A percentile compares a stretch with the other conserved stretches of the same genome.
These are phyloP conservation scores for Pollenia amentaria DNA, from an alignment of 2,888 invertebrate species.

Conservation along the genomic window DNA sequence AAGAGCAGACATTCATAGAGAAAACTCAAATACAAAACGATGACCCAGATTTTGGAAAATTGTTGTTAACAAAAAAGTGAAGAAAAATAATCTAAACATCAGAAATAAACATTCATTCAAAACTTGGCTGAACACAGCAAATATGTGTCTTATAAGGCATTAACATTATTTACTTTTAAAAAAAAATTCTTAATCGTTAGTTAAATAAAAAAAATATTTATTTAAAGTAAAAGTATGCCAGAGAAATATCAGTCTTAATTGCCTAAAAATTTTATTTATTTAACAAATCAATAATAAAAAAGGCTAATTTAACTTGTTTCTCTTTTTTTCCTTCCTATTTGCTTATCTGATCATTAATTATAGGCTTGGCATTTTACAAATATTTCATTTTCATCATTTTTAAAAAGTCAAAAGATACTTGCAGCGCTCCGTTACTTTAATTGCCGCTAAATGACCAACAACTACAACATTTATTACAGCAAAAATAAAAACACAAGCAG, in stretches of 20 bases:
- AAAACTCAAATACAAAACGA: slow-evolving; percentile 6
- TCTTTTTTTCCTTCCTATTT: not conserved
- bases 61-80: slow-evolving; percentile 2
- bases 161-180: no score
- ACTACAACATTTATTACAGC: not conserved
- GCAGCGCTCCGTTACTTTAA: slow-evolving; percentile 2
- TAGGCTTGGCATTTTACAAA: slow-evolving; percentile 56
- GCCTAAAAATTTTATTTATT: not conserved
- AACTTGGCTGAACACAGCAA: not conserved
- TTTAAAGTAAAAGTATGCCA: not conserved
- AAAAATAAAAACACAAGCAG: not conserved
- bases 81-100: not conserved
- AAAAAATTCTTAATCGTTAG: not conserved
- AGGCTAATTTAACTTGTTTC: slow-evolving; percentile 4
- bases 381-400: slow-evolving; percentile 28
- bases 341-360: slow-evolving; percentile 47
- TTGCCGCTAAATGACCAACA: slow-evolving; percentile 54
- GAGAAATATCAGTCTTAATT: not conserved
- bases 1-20: not conserved
- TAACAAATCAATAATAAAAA: not conserved
- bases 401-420: slow-evolving; percentile 10
- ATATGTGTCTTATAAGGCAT: not conserved
- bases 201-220: not conserved
- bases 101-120: not conserved
- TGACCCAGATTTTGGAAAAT: slow-evolving; percentile 46